A percentile compares a stretch with the other conserved stretches of the same genome.
These are phyloP conservation scores for Furcifer pardalis DNA, from an alignment of 2,797 vertebrate species.

Conservation along the genomic window DNA sequence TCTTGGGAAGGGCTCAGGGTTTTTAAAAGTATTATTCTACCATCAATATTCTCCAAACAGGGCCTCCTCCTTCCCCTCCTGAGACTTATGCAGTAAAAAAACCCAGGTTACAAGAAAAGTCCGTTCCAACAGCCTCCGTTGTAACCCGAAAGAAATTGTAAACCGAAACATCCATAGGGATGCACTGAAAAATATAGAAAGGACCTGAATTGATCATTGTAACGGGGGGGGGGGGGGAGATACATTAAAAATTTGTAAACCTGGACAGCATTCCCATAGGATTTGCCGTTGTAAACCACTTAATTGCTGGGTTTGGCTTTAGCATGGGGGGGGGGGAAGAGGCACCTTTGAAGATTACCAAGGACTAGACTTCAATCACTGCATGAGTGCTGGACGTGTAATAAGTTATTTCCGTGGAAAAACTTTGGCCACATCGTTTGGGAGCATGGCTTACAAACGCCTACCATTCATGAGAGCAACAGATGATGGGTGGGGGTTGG, in stretches of 20 bases:
- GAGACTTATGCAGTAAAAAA: constrained; percentile 45
- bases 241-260: too few relatives aligned
- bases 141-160: too few relatives aligned
- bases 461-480: constrained; percentile 77
- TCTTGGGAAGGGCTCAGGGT: neutral
- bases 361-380: constrained; percentile 70
- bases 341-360: constrained; percentile 73
- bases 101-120: too few relatives aligned
- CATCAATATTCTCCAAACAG: fast-evolving
- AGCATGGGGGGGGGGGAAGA: constrained; percentile 41
- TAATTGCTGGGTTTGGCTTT: constrained; percentile 60
- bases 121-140: too few relatives aligned
- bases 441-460: constrained; percentile 80
- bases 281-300: too few relatives aligned
- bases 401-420: constrained; percentile 83
- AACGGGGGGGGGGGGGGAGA: too few relatives aligned
- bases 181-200: too few relatives aligned
- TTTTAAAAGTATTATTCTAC: neutral
- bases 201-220: too few relatives aligned
- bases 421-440: constrained; percentile 75
- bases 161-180: too few relatives aligned
- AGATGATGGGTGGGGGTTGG: constrained; percentile 27
- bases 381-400: constrained; percentile 70
- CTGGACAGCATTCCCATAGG: too few relatives aligned
- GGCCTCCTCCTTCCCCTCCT: neutral